Evolutionary conservation across 2,797 vertebrate species (phyloP).

Genomic region (Botia kubotai): DNA sequence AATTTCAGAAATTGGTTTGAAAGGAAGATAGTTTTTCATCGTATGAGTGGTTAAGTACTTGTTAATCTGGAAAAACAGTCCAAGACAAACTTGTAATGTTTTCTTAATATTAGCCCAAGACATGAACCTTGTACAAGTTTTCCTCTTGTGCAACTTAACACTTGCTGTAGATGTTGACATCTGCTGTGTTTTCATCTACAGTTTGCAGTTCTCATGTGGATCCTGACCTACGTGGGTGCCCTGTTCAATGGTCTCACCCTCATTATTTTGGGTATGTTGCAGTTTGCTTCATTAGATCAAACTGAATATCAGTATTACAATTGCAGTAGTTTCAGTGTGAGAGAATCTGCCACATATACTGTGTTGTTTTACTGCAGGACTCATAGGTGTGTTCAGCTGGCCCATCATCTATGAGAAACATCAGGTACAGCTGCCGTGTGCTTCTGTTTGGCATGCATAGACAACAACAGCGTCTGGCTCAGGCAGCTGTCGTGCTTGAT

Average conservation of each 20-base stretch:
- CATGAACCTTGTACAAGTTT: neutral
- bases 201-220: slow-evolving; percentile 82
- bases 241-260: slow-evolving; percentile 84
- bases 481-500: neutral
- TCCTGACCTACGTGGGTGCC: slow-evolving; percentile 82
- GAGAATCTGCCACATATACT: too few species aligned
- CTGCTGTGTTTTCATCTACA: slow-evolving; percentile 49
- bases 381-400: slow-evolving; percentile 86
- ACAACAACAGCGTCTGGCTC: neutral
- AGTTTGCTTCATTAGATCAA: neutral
- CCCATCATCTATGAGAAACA: slow-evolving; percentile 89
- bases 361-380: slow-evolving; percentile 71
- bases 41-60: too few species aligned
- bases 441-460: neutral
- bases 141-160: neutral
- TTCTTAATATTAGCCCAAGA: too few species aligned
- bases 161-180: neutral
- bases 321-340: neutral
- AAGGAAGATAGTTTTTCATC: too few species aligned
- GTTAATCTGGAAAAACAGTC: too few species aligned
- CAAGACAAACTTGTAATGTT: too few species aligned
- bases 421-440: slow-evolving; percentile 74
- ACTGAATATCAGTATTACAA: neutral
- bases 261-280: slow-evolving; percentile 79
- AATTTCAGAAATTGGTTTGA: too few species aligned